Evolutionary conservation across 2,797 vertebrate species (phyloP), one percentile per base, ranked within the genome.

Genomic region (Lithobates pipiens): DNA sequence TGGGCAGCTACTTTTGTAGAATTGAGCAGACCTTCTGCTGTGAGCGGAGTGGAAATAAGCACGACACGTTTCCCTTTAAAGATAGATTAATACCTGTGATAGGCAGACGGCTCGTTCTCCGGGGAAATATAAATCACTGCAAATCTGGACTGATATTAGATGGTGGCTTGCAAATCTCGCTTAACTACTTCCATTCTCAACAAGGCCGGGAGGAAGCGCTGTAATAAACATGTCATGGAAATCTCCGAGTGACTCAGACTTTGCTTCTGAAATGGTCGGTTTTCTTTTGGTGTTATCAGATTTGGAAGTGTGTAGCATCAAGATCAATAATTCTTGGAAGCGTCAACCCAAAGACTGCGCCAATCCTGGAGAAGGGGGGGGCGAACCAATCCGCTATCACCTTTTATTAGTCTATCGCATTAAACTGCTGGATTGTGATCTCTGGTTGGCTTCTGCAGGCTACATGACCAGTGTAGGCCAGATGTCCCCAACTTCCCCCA

Each of bases 41-140:
- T 32, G 61, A 83, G 46, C 21, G 27, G n/a, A 80, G 63, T 69
- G 70, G 57, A 71, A 87, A 70, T 46, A 79, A 57, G 85, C 63
- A 63, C 81, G 80, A 63, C 80, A 86, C 25, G 23, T 87, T 83
- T 84, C 63, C 34, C 81, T 84, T 87, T 83, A 87, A 84, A 87
- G 76, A 80, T 34, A 87, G 76, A 87, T 87, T 87, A 87, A 87
- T 87, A 87, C 86, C 76, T 84, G 76, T 76, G 81, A 87, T 87
- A 80, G 69, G 81, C 81, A 84, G 81, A 82, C 61, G 15, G 34
- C 50, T 44, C 75, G 63, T 44, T 50, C 81, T 76, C 71, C 13
- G 69, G 76, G 76, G 77, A 84, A 80, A 76, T 87, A 87, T 84
- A 79, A 83, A 80, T 80, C 86, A 87, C 79, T 44, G 63, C 29